A percentile compares a stretch with the other conserved stretches of the same genome.
Conservation (phyloP, 2,888 invertebrate genomes). For the Clusia tigrina region DNA sequence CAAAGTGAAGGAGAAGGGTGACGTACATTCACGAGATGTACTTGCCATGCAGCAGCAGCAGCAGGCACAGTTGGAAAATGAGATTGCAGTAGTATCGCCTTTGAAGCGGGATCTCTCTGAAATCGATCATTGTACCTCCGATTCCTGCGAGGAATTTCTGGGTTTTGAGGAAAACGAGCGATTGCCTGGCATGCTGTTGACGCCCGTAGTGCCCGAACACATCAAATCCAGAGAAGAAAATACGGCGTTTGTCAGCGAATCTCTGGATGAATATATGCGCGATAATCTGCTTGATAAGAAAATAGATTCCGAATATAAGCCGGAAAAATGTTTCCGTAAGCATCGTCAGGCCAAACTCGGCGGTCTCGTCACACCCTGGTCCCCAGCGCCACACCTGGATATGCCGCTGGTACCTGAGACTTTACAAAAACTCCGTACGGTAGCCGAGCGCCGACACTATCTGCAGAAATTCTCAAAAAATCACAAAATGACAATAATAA, state of each 20-base stretch:
- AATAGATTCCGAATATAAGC: slow-evolving; percentile 20
- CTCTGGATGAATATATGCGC: slow-evolving; percentile 66
- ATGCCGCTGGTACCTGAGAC: slow-evolving; percentile 60
- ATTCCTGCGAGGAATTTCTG: slow-evolving; percentile 50
- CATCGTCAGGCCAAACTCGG: slow-evolving; percentile 45
- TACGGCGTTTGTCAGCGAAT: slow-evolving; percentile 65
- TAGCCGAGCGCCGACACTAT: slow-evolving; percentile 67
- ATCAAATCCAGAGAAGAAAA: slow-evolving; percentile 39
- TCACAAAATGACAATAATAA: slow-evolving; percentile 61
- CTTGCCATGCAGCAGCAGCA: not conserved
- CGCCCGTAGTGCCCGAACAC: slow-evolving; percentile 54
- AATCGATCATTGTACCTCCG: not conserved
- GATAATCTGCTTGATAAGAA: slow-evolving; percentile 61
- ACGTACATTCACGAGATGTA: too few species aligned
- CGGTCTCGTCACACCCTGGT: slow-evolving; percentile 55
- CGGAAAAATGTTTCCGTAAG: not conserved
- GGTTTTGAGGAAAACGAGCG: slow-evolving; percentile 60
- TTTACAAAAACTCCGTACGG: slow-evolving; percentile 65
- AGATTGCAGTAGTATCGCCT: not conserved
- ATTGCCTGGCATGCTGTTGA: slow-evolving; percentile 60
- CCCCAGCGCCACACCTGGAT: slow-evolving; percentile 56
- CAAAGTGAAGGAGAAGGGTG: too few species aligned
- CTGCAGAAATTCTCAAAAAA: slow-evolving; percentile 59
- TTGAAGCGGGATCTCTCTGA: not conserved
- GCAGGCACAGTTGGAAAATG: not conserved